These are phyloP conservation scores for Tipula vernalis DNA, from an alignment of 2,888 invertebrate genomes.

Conservation along the genomic window DNA sequence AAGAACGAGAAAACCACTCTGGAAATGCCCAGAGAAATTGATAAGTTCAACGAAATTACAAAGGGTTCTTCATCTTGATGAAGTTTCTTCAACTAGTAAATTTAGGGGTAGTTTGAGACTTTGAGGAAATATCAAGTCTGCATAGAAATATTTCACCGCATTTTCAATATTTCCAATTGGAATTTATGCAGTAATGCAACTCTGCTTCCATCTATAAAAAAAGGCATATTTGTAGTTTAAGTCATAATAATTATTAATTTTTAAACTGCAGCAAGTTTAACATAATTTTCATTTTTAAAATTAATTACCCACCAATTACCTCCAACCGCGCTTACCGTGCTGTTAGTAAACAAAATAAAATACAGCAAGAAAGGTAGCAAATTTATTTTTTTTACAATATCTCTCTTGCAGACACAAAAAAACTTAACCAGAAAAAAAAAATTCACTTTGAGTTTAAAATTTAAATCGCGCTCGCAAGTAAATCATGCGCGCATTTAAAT, in stretches of 20 bases:
- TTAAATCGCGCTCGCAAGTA: background rate
- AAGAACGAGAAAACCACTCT: too few relatives aligned
- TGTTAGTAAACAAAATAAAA: background rate
- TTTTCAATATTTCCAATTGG: too few relatives aligned
- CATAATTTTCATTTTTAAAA: background rate
- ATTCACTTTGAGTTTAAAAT: background rate
- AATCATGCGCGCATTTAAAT: background rate
- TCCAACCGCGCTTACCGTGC: background rate
- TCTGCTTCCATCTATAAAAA: too few relatives aligned
- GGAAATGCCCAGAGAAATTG: too few relatives aligned
- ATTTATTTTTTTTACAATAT: background rate
- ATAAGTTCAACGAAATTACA: too few relatives aligned
- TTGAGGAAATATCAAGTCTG: too few relatives aligned
- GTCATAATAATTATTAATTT: background rate
- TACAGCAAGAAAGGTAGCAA: background rate
- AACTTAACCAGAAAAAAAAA: background rate
- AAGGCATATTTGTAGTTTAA: too few relatives aligned
- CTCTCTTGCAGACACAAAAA: background rate
- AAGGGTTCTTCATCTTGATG: too few relatives aligned
- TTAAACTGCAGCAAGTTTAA: background rate
- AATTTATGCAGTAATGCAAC: too few relatives aligned
- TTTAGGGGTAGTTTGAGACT: too few relatives aligned
- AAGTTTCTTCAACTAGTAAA: too few relatives aligned
- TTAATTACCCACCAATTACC: background rate
- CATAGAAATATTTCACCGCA: too few relatives aligned